Percentiles rank a stretch among this genome's conserved stretches.
These are phyloP conservation scores for Plutomurus gul DNA, from an alignment of 1,140 invertebrate species.

Conservation along the genomic window DNA sequence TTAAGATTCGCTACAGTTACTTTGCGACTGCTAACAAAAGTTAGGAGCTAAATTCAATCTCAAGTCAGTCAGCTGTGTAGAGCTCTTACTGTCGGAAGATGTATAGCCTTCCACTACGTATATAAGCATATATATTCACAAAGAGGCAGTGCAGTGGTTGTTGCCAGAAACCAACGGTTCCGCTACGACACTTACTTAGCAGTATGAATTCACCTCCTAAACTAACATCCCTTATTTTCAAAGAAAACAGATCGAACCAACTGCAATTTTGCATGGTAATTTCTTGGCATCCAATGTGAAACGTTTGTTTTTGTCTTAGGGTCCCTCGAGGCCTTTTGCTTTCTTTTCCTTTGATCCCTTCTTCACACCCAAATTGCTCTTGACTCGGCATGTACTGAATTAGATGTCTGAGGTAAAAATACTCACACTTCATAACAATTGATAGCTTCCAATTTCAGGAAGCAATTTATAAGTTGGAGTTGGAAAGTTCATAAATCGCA, in stretches of 20 bases:
- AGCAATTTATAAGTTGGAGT: too few relatives aligned
- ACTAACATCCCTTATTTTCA: neutral
- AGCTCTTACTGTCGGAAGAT: neutral
- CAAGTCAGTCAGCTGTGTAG: neutral
- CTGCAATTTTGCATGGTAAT: neutral
- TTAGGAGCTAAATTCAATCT: neutral
- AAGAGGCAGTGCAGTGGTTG: too few relatives aligned
- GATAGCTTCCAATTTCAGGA: too few relatives aligned
- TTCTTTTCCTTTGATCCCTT: neutral
- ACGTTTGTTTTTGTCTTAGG: neutral
- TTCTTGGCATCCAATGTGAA: neutral
- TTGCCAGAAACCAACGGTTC: too few relatives aligned
- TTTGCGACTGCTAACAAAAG: neutral
- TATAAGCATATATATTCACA: too few relatives aligned
- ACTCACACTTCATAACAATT: too few relatives aligned
- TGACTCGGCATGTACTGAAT: neutral
- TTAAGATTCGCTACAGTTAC: constrained; percentile 17
- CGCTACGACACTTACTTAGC: neutral
- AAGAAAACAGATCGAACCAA: neutral
- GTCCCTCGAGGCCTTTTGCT: neutral
- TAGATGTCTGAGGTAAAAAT: too few relatives aligned
- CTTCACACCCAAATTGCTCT: neutral
- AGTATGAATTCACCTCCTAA: neutral
- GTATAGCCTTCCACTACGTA: too few relatives aligned
- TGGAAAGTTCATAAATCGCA: too few relatives aligned